Base-by-base conservation (phyloP, 1,140 invertebrate species). In the Drosophila kohkoa region DNA sequence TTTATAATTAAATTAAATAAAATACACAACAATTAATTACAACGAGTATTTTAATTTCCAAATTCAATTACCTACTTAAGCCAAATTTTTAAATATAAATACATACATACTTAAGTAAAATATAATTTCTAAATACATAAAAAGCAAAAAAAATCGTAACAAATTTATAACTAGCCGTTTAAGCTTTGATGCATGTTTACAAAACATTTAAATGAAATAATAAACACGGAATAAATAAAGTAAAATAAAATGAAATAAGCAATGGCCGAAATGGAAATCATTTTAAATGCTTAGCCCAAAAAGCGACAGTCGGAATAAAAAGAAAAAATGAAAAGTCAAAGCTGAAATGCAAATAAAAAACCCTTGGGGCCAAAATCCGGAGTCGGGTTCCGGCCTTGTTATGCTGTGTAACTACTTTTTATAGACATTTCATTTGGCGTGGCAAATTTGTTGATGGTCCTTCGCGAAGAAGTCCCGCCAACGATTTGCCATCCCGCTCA, bases 101-200 rank as follows among this genome's bases (percentile, higher is more conserved):
- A 76, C 16, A 65, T 57, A 32, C 7, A 70, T n/a, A 43, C 3
- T 49, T 28, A 62, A 57, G 48, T 58, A 35, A 16, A 57, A 58
- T 10, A 38, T 74, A 64, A 62, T 73, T 73, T 75, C 67, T 46
- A 66, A n/a, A 62, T 78, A 66, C 28, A 65, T 70, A 59, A n/a
- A 16, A 66, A 32, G 16, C n/a, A 66, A 41, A 49, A 57, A 57
- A 66, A 67, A 69, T 58, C 69, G 64, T 58, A 78, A 78, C 62
- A 78, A 71, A 86, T 81, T 85, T 77, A 85, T 86, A 83, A 81
- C 82, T 85, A 83, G 81, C 66, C 59, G 57, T 81, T 89, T 88
- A 88, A 88, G 85, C 81, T 89, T 88, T 76, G 83, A 88, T 88
- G 85, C 85, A 88, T 88, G 85, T 88, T 88, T 88, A 88, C 85